Conservation (phyloP, 2,888 invertebrate genomes). For the Polydrusus cervinus region DNA sequence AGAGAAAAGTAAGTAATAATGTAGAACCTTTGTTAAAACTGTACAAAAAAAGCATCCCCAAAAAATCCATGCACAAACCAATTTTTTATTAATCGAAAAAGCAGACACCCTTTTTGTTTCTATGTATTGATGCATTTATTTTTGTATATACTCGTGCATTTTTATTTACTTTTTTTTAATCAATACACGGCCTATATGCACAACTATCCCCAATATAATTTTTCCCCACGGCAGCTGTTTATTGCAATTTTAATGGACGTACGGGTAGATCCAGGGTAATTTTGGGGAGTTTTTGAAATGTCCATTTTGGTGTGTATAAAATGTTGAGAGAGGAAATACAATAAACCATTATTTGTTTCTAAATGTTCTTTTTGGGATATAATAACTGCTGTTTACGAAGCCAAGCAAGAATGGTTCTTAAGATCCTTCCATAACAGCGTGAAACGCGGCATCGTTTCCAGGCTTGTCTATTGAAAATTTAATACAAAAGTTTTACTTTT, state of each 20-base stretch:
- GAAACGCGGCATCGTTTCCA: no score
- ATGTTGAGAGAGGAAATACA: not conserved
- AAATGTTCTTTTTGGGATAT: no score
- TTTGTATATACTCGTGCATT: conserved; percentile 30
- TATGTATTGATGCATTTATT: conserved; percentile 28
- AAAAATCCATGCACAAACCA: not conserved
- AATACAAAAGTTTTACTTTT: no score
- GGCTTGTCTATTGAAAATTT: no score
- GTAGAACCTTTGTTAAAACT: conserved; percentile 3
- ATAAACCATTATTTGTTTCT: no score
- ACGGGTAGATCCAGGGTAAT: conserved; percentile 1
- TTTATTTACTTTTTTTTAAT: conserved; percentile 43
- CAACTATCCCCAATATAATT: conserved; percentile 24
- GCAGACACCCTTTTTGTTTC: conserved; percentile 24
- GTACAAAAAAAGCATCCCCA: conserved; percentile 8
- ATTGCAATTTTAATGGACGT: conserved; percentile 32
- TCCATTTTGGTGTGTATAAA: not conserved
- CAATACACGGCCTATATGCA: conserved; percentile 37
- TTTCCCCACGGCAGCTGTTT: conserved; percentile 22
- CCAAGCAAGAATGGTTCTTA: no score
- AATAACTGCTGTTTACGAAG: no score
- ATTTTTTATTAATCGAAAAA: conserved; percentile 29
- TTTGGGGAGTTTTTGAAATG: conserved; percentile 1
- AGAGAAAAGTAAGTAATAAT: no score
- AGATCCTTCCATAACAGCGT: no score